These are phyloP conservation scores for Halesus radiatus DNA, from an alignment of 1,140 invertebrate species.

Conservation along the genomic window DNA sequence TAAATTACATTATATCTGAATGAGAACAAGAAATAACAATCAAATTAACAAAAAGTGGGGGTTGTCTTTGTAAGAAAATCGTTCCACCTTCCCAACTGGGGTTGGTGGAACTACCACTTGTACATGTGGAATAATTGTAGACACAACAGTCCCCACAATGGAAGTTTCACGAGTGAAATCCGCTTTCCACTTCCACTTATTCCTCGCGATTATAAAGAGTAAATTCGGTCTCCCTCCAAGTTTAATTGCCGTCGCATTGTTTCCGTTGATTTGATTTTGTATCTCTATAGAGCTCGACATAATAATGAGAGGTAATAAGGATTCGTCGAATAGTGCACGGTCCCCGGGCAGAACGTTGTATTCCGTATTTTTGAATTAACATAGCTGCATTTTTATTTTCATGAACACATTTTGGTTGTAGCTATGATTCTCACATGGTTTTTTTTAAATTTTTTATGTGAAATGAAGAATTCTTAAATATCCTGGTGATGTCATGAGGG, in stretches of 20 bases:
- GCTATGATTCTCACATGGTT: too few species aligned
- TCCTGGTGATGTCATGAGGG: too few species aligned
- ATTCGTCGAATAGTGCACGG: conserved; percentile 43
- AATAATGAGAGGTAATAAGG: conserved; percentile 56
- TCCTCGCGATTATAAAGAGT: conserved; percentile 56
- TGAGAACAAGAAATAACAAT: not conserved
- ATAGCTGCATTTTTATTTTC: too few species aligned
- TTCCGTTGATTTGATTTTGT: conserved; percentile 58
- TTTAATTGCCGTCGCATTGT: conserved; percentile 58
- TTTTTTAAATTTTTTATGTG: not conserved
- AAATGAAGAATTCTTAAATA: too few species aligned
- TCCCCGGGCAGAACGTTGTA: conserved; percentile 18
- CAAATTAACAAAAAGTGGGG: conserved; percentile 32
- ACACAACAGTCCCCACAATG: conserved; percentile 2
- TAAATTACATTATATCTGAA: not conserved
- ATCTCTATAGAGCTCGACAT: conserved; percentile 55
- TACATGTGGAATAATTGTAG: not conserved
- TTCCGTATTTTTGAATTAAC: not conserved
- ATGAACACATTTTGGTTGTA: too few species aligned
- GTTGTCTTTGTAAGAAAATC: conserved; percentile 18
- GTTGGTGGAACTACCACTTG: too few species aligned
- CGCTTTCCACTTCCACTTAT: conserved; percentile 51
- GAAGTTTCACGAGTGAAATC: conserved; percentile 39
- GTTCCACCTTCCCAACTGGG: not conserved
- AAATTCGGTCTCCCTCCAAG: conserved; percentile 55